Percentiles rank a stretch among this genome's conserved stretches.
phyloP scores from a whole-genome alignment of 2,113 vertebrate species.

The Microtus montanus region DNA sequence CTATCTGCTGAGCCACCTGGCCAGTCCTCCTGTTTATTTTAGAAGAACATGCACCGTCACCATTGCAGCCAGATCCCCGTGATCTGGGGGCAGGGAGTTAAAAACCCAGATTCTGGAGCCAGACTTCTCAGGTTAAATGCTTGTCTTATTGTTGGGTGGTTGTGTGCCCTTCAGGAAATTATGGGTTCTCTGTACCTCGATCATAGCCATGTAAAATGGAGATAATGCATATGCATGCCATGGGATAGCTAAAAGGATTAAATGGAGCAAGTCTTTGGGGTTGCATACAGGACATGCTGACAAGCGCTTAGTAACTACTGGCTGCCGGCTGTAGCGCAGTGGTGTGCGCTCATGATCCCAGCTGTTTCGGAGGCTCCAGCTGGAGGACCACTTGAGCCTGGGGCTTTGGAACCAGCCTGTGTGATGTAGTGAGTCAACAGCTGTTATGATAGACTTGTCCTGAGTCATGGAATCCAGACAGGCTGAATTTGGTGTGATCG shows the following conservation, averaged over 20 bases:
- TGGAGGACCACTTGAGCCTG: not conserved
- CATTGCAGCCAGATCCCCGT: not conserved
- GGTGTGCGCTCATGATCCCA: rapidly evolving
- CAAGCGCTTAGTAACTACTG: not conserved
- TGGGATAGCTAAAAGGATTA: not conserved
- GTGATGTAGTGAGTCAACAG: not conserved
- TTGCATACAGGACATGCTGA: not conserved
- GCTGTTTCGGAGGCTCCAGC: not conserved
- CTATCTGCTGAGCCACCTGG: not conserved
- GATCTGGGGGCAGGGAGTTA: not conserved
- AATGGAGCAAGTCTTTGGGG: not conserved
- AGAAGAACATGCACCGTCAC: not conserved
- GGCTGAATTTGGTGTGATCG: not conserved
- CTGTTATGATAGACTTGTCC: not conserved
- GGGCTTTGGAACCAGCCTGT: not conserved
- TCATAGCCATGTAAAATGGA: not conserved
- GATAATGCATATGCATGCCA: not conserved
- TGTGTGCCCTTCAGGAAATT: not conserved
- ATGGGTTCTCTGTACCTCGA: not conserved
- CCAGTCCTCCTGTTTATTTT: not conserved
- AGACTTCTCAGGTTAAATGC: not conserved
- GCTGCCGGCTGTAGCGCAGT: not conserved
- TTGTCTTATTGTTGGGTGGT: not conserved
- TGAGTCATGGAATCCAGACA: not conserved
- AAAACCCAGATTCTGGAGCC: not conserved